phyloP scores from a whole-genome alignment of 2,888 invertebrate species.

The Syrista parreyssii region DNA sequence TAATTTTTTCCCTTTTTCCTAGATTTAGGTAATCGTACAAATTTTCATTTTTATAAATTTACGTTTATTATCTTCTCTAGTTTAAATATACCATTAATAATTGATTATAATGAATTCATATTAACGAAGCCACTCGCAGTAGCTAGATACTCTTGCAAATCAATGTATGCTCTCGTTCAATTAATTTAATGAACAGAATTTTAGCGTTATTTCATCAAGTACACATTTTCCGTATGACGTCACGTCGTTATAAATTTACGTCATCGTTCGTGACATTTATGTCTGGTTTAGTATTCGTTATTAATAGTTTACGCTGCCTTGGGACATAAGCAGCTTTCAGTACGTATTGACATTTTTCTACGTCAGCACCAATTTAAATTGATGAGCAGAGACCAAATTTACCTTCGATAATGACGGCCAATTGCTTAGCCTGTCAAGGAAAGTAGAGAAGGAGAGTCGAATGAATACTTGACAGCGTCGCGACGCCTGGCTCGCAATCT shows the following conservation, averaged over 20 bases:
- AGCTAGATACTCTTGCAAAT: too few species aligned
- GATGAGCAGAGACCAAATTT: neutral
- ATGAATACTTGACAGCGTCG: neutral
- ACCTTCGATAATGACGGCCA: neutral
- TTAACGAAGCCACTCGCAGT: too few species aligned
- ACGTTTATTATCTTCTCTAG: too few species aligned
- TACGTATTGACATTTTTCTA: neutral
- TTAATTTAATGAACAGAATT: too few species aligned
- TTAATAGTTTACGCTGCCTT: neutral
- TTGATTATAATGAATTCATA: too few species aligned
- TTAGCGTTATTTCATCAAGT: neutral
- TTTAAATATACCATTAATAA: too few species aligned
- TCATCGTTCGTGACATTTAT: neutral
- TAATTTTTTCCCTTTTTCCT: too few species aligned
- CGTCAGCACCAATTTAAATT: neutral
- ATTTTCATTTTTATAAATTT: too few species aligned
- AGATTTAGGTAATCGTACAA: too few species aligned
- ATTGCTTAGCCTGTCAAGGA: neutral
- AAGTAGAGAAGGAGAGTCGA: neutral
- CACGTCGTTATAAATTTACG: neutral
- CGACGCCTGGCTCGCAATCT: neutral
- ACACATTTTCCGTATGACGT: neutral
- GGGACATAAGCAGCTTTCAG: neutral
- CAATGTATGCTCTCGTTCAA: too few species aligned
- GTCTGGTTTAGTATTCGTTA: neutral